Conservation (phyloP, 2,888 invertebrate species). For the Amaurobius ferox region DNA sequence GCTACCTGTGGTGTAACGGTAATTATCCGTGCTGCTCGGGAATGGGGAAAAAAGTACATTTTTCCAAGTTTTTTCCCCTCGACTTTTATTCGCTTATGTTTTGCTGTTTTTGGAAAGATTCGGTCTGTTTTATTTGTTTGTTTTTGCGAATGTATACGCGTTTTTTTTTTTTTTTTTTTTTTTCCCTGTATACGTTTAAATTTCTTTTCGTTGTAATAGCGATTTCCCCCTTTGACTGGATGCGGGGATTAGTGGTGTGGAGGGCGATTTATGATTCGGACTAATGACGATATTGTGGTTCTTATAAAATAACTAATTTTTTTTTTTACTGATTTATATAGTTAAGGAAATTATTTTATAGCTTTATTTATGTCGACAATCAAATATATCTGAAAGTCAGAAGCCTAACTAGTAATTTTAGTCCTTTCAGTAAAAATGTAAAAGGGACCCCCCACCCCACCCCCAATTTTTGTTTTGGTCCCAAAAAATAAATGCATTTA, state of each 20-base stretch:
- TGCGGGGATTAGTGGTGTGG: neutral
- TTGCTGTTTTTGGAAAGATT: conserved; percentile 3
- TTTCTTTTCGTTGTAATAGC: neutral
- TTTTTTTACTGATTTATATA: too few species aligned
- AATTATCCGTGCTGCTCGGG: conserved; percentile 53
- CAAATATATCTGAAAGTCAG: too few species aligned
- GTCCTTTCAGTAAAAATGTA: too few species aligned
- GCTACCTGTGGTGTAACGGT: conserved; percentile 66
- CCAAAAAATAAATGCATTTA: too few species aligned
- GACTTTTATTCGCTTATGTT: conserved; percentile 36
- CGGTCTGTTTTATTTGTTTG: neutral
- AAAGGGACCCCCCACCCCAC: too few species aligned
- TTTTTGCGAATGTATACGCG: neutral
- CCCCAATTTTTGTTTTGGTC: too few species aligned
- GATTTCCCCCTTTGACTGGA: neutral
- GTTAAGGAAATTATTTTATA: too few species aligned
- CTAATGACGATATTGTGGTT: too few species aligned
- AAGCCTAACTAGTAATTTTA: too few species aligned
- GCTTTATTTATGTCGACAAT: too few species aligned
- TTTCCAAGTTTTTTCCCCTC: neutral
- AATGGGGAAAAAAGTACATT: neutral
- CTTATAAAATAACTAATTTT: too few species aligned
- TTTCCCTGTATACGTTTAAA: conserved; percentile 4
- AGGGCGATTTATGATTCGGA: too few species aligned
- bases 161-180: neutral